Evolutionary conservation across 2,113 vertebrate genomes (phyloP).

Genomic region (Urocolius indicus): DNA sequence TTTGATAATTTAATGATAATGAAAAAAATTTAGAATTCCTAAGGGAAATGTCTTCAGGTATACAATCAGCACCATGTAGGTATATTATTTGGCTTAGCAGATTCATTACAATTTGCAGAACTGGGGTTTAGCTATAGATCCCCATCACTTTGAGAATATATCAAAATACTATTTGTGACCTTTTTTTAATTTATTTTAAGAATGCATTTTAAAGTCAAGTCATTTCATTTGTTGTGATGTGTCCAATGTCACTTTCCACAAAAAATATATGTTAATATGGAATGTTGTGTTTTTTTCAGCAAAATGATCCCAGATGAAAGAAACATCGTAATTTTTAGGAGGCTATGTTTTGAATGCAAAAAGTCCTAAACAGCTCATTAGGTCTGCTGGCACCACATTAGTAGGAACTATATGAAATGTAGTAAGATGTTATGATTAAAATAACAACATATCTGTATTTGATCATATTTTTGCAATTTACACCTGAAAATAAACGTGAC

Average conservation of each 20-base stretch:
- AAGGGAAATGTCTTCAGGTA: neutral
- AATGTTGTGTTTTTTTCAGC: slow-evolving; percentile 4
- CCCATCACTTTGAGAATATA: neutral
- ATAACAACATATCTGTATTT: slow-evolving; percentile 36
- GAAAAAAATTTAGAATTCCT: neutral
- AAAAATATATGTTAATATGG: slow-evolving; percentile 37
- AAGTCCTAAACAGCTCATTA: slow-evolving; percentile 29
- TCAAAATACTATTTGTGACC: neutral
- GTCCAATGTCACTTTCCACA: neutral
- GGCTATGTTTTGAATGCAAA: slow-evolving; percentile 56
- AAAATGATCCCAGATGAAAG: slow-evolving; percentile 19
- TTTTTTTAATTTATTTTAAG: neutral
- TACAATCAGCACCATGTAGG: neutral
- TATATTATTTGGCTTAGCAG: neutral
- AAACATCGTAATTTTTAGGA: slow-evolving; percentile 36
- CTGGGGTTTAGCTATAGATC: neutral
- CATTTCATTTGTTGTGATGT: neutral
- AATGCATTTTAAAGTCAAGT: neutral
- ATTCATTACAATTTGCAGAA: neutral
- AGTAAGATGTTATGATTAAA: slow-evolving; percentile 20
- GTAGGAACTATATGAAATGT: neutral
- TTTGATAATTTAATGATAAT: neutral
- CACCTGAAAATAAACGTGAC: neutral
- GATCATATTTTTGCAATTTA: slow-evolving; percentile 9
- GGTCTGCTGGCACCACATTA: slow-evolving; percentile 13